Base-by-base conservation (phyloP, 2,113 vertebrate species). In the Odocoileus virginianus region DNA sequence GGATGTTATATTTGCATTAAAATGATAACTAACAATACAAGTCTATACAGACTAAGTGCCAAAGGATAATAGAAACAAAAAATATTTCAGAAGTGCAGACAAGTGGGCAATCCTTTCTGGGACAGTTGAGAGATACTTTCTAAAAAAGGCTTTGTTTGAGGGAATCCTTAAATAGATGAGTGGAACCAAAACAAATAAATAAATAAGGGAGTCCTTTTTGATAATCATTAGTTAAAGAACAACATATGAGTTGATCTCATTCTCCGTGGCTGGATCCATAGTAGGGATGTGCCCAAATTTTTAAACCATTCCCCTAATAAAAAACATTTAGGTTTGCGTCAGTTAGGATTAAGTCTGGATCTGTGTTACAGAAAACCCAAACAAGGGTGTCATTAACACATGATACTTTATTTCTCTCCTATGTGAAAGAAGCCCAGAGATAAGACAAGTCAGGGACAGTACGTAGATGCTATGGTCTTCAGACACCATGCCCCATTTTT, bases 331-430 rank as follows among this genome's bases (percentile, higher is more conserved):
- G 58, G 27, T 91, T 83, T 91, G 3, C 36, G 55, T 71, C 43
- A 91, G 3, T 87, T 79, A 96, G 54, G n/a, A 91, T 86, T 87
- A 95, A 94, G 64, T 97, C 67, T 85, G 50, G 43, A 55, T 85
- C 5, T n/a, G 50, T 78, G 57, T 67, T 87, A 82, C 21, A 16
- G 14, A 92, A 89, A 87, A 94, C 15, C 52, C 21, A 92, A 52
- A 85, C 50, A 76, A 88, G 6, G 67, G 5, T 89, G n/a, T 60
- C 45, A 45, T 74, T 95, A 93, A 94, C 40, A 95, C 83, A 95
- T 84, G 43, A 54, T 45, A 76, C 19, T 88, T 57, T 71, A 17
- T 89, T 94, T 88, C 50, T 79, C 19, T 95, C 58, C 67, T 81
- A 2, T 10, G 25, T 67, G 50, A 87, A 83, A 91, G 27, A 87